phyloP scores from a whole-genome alignment of 2,888 invertebrate species.

The Nomada goodeniana region DNA sequence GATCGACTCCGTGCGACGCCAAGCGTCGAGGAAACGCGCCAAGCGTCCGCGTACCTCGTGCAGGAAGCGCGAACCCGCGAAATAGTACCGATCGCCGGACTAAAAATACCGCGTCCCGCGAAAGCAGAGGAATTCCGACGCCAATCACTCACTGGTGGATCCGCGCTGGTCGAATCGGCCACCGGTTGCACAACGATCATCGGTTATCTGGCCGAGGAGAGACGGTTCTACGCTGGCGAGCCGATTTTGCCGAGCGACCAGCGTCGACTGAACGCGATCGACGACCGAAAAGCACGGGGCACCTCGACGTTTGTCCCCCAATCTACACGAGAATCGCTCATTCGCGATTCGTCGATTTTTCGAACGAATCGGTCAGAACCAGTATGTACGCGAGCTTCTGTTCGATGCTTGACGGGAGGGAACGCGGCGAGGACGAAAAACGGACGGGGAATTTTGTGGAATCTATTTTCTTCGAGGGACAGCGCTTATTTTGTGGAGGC shows the following conservation, averaged over 20 bases:
- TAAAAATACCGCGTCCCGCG: not conserved
- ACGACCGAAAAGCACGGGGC: constrained; percentile 41
- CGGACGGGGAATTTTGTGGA: not conserved
- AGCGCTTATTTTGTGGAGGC: too few species aligned
- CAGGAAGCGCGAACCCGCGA: not conserved
- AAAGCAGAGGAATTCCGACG: not conserved
- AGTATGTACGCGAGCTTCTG: too few species aligned
- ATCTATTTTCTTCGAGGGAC: too few species aligned
- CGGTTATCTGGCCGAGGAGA: not conserved
- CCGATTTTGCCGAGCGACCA: constrained; percentile 70
- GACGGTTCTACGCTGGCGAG: constrained; percentile 28
- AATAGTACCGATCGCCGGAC: not conserved
- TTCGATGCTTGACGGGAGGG: too few species aligned
- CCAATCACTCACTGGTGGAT: constrained; percentile 18
- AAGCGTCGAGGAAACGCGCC: constrained; percentile 2
- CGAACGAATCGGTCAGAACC: constrained; percentile 1
- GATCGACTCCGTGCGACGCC: not conserved
- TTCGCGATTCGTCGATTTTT: constrained; percentile 8
- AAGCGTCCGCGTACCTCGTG: not conserved
- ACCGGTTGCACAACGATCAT: constrained; percentile 15
- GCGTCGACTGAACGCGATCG: constrained; percentile 70
- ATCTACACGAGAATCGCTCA: constrained; percentile 35
- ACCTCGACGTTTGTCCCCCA: constrained; percentile 28
- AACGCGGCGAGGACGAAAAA: too few species aligned
- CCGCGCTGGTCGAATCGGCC: not conserved